Evolutionary conservation across 2,888 invertebrate species (phyloP), one percentile per base, ranked within the genome.

Genomic region (Euplagia quadripunctaria): DNA sequence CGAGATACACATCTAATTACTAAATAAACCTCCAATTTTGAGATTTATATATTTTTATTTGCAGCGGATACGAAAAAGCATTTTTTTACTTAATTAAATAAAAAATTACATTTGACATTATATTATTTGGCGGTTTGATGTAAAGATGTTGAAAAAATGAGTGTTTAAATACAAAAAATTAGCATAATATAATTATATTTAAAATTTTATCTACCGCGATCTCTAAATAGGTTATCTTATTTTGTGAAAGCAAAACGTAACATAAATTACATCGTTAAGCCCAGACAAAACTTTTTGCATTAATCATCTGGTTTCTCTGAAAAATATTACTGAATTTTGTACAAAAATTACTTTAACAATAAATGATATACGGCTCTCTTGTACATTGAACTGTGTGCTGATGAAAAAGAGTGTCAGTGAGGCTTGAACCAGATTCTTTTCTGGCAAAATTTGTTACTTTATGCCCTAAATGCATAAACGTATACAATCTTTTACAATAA

Each of bases 261-360:
- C 64, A 43, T 43, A 64, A 43, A 42, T 64, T 64, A 64, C 42
- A 43, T 43, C 42, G 43, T 61, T 61, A 61, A 61, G 61, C 61
- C 31, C 20, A 61, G 31, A 31, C 31, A n/a, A 64, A 46, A 46
- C 64, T 46, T 43, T 65, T 43, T 65, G 46, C 14, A n/a, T 51
- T 61, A 61, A 61, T 41, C 41, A 51, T 41, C n/a, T 11, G 51
- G 41, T 51, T 51, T 17, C 4, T 9, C 4, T 51, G 5, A 41
- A 20, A 49, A 16, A 49, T 31, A 14, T 31, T 11, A 6, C 12
- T 46, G 46, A 49, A 49, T 66, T 66, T 16, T 31, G 5, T 31
- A 66, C 9, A 51, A 51, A 49, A 51, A 66, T 20, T 6, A 16
- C 20, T 49, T 31, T 14, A 31, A 61, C 31, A 61, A 61, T 61